Base-by-base conservation (phyloP, 2,888 invertebrate species). In the Tipula helvola region DNA sequence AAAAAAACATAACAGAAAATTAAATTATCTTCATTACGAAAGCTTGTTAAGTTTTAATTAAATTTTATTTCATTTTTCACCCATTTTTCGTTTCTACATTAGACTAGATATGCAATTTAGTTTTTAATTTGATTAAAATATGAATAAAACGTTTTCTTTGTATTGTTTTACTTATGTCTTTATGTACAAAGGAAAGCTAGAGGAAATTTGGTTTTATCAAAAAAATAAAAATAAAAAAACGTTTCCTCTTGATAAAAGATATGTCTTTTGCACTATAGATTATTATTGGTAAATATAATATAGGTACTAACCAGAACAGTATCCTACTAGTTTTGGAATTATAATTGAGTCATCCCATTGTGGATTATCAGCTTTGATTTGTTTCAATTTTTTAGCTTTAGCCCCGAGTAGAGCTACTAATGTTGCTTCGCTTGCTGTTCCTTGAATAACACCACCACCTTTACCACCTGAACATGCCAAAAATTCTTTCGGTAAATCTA, bases 351-450 rank as follows among this genome's bases (percentile, higher is more conserved):
- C 96, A 52, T 93, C 94, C 94, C 95, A 94, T 47, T 96, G 95
- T 0, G 96, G 96, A 89, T 96, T 94, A 89, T 95, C 92, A 87
- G 94, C 93, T 90, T 96, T 96, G 10, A 94, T 91, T 88, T 94
- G 93, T 86, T 94, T 92, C 88, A 97, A 92, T 87, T 94, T 94
- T 88, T 94, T 94, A 3, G 96, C 94, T 90, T 97, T 96, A 13
- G 98, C 98, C 0, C 97, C 97, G n/a, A 98, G 93, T 12, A 99
- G 92, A 0, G 97, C 97, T 1, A 99, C 97, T 86, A 98, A 92
- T 0, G 98, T 98, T 5, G 98, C 97, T 91, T 99, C 98, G 90
- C 97, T 98, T 47, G 98, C 98, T 0, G 98, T 98, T 86, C 98
- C 97, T 93, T 98, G 95, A 88, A 97, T 97, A 8, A 97, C 97